Base-by-base conservation (phyloP, 2,888 invertebrate genomes). In the Agriopis marginaria region DNA sequence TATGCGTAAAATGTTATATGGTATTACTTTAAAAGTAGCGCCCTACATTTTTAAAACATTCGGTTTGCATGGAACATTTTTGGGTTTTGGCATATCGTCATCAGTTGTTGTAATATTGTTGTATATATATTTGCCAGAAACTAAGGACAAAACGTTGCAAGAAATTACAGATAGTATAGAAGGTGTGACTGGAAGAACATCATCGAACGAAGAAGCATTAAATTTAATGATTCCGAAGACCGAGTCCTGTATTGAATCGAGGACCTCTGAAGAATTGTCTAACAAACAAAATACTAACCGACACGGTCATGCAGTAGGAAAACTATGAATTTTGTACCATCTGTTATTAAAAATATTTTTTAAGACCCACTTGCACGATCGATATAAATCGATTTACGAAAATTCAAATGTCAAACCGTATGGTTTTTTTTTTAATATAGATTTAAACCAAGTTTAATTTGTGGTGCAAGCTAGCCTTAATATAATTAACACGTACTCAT, bases 91-190 rank as follows among this genome's bases (percentile, higher is more conserved):
- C 1, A 44, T 82, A 23, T 32, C 53, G 7, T 73, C 78, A 5
- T 49, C 73, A 0, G 9, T 77, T 2, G 64, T 32, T 12, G 44
- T 70, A 17, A 10, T 55, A 5, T 7, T 84, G 4, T 61, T 85
- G 42, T 84, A 81, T 45, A 81, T 72, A 63, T 83, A 82, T 73
- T 69, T 87, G 17, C 87, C 87, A 1, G 87, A 87, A 76, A 87
- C 85, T 5, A 88, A 87, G 75, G 81, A 86, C 63, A 86, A 83
- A 61, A 86, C 87, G 0, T 67, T 86, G 10, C 76, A 83, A 67
- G 81, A 87, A 79, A 84, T 86, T 53, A 66, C 78, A 17, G 79
- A 81, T 50, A 68, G 63, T 55, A 75, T 84, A 2, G 66, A 45
- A 1, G 62, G 70, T 8, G 61, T 53, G 1, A 70, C 23, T 12